phyloP scores from a whole-genome alignment of 2,797 vertebrate species.

The Capromys pilorides region DNA sequence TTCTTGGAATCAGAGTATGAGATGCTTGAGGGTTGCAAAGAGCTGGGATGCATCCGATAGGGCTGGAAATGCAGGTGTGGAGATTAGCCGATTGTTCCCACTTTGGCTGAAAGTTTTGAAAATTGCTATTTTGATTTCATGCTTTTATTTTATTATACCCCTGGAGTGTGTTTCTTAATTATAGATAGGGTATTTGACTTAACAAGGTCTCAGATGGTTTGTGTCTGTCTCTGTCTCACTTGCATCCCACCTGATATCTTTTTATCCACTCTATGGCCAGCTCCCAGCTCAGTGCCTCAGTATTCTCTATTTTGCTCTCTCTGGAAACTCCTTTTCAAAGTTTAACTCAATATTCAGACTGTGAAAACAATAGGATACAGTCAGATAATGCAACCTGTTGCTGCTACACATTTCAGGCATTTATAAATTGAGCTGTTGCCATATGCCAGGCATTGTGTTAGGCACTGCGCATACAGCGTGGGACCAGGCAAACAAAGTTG shows the following conservation, averaged over 20 bases:
- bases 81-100: not conserved
- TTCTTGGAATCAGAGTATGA: not conserved
- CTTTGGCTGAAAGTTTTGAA: not conserved
- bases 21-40: not conserved
- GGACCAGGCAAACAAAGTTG: not conserved
- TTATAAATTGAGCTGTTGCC: not conserved
- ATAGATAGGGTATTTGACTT: not conserved
- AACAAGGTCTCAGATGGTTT: not conserved
- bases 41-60: not conserved
- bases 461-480: fast-evolving
- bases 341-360: not conserved
- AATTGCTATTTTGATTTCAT: not conserved
- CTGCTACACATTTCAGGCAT: not conserved
- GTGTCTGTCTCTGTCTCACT: not conserved
- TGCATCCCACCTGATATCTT: not conserved
- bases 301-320: not conserved
- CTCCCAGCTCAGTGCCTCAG: not conserved
- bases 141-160: not conserved
- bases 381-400: not conserved
- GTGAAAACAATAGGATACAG: not conserved
- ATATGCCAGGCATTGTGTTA: not conserved
- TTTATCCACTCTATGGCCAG: not conserved
- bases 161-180: not conserved
- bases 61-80: not conserved
- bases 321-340: not conserved